Base-by-base conservation (phyloP, 2,888 invertebrate species). In the Xestia ashworthii region DNA sequence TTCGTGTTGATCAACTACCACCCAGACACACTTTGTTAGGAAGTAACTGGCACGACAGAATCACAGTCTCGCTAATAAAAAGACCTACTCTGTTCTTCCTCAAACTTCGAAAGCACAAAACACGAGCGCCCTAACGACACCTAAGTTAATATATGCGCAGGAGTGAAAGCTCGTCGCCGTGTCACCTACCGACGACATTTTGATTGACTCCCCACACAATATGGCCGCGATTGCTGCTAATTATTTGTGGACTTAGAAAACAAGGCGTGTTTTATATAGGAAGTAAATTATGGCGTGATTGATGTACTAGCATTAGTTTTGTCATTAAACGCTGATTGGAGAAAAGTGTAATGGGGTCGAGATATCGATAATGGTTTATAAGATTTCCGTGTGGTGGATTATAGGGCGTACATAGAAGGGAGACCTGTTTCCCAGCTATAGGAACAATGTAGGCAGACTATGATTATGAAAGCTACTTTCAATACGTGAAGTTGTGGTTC, bases 121-220 rank as follows among this genome's bases (percentile, higher is more conserved):
- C 58, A 74, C 66, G 22, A 14, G 46, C 38, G 44, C 83, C 86
- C 72, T 84, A 83, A 73, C 77, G 58, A 72, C 70, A 48, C 32
- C 46, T 6, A 67, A 72, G 62, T 76, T 80, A 83, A 80, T 69
- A 19, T 75, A 74, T 77, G 68, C 78, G 73, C 71, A 71, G 38
- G 62, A 87, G 82, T 74, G 88, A 87, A 88, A 87, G 88, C 81
- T 76, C 58, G 58, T 76, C 78, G 62, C 53, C 22, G 62, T 81
- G 82, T 82, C 82, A 86, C 76, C 79, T 70, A 73, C 78, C 76
- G 80, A 78, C 67, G 78, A 74, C 72, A 85, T 75, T 88, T 79
- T 87, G 87, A 86, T 88, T 76, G 82, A 88, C 77, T 79, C 76
- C 70, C 71, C 82, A 71, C 74, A 79, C 85, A 83, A 80, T 77